Base-by-base conservation (phyloP, 2,797 vertebrate species). In the Apogon hyalosoma region DNA sequence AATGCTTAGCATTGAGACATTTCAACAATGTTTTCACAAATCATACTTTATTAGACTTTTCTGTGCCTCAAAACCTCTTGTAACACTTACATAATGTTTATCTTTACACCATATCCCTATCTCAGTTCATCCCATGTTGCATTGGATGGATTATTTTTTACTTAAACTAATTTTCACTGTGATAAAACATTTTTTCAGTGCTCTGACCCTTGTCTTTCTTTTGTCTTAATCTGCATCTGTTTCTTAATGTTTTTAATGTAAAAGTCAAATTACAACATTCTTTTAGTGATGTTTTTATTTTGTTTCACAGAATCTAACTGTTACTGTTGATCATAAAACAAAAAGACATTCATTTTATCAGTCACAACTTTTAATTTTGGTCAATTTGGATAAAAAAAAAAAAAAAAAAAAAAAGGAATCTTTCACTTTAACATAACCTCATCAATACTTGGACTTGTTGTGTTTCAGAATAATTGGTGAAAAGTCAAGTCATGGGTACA, bases 121-220 rank as follows among this genome's bases (percentile, higher is more conserved):
- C 24, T 28, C 24, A 28, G 24, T 28, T 28, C 5, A 28, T 28
- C 5, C 24, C 24, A 28, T 28, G 24, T 5, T 28, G 2, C 24
- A 28, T 28, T 28, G 24, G 4, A 28, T 28, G 24, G 24, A 28
- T 28, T 28, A 28, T 6, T 28, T 28, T 28, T 28, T 28, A 28
- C 24, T 28, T 28, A 28, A 28, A 28, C 5, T 28, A 28, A 28
- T 28, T 56, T 31, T 36, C 5, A 28, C 16, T 11, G 13, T 28
- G 11, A 38, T 31, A 11, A 58, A 45, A 7, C 4, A 18, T 18
- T n/a, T 58, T 39, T 42, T 42, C 19, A 13, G 15, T 11, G 38
- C 39, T 47, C 39, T 50, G 40, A 43, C 50, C 4, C 19, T 33
- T 11, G 49, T 69, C 61, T 57, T 62, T 42, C 55, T 61, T 49